Base-by-base conservation (phyloP, 2,888 invertebrate genomes). In the Orthosia gracilis region DNA sequence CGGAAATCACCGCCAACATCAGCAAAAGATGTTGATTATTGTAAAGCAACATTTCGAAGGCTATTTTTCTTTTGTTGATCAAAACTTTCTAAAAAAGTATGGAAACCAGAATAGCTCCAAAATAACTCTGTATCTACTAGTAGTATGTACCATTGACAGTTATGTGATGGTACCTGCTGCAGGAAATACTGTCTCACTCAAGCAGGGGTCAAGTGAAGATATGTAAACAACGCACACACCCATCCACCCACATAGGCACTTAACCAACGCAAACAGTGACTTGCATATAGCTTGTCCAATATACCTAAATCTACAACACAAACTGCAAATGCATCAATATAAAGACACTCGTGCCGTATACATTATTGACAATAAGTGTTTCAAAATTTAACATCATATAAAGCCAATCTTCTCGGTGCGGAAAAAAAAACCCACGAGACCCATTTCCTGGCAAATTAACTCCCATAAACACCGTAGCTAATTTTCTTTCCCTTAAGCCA, bases 381-480 rank as follows among this genome's bases (percentile, higher is more conserved):
- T 45, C 4, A 18, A 54, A 59, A 49, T 21, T 12, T 12, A 54
- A 40, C 26, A 40, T 31, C 5, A 3, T 4, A 13, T 18, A 21
- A 31, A 70, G 55, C 26, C 11, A 69, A 50, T 55, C n/a, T n/a
- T 52, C 17, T 47, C 55, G 3, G 50, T 23, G 17, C 26, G 50
- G 3, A 62, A 55, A 50, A 62, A 4, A 63, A 54, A 54, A 31
- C 45, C 21, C 13, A 21, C 17, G 57, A 18, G 52, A 54, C 3
- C 2, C 62, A 13, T 78, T 79, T 66, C 40, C 65, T 23, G 23
- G 15, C 65, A 66, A 66, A 66, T 78, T 66, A 78, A 80, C 76
- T 47, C 50, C 18, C 49, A 47, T 49, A 70, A 76, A 76, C 21
- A 18, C 31, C 26, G 58, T 21, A 31, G 57, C 71, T 71, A 63